Base-by-base conservation (phyloP, 2,113 vertebrate species). In the Strigops habroptila region DNA sequence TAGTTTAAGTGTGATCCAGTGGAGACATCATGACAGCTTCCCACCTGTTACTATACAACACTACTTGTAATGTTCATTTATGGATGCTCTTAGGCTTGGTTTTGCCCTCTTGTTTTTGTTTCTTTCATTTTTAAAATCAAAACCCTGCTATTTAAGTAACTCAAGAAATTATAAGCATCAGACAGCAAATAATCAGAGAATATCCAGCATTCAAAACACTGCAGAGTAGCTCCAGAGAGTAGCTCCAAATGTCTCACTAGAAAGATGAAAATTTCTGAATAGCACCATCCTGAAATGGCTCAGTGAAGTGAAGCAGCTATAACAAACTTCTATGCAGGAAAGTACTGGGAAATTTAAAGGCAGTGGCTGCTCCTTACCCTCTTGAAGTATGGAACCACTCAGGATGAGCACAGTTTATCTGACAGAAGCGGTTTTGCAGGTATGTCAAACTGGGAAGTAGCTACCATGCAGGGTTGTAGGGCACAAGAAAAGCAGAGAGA, bases 401-500 rank as follows among this genome's bases (percentile, higher is more conserved):
- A 71, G 73, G 39, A 53, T 74, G 60, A 91, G 48, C 91, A 60
- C 41, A 80, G 57, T 33, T 91, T 46, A 78, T 46, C 77, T 93
- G 68, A 89, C 69, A 86, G 75, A 73, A 73, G 60, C 3, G 0
- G 51, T 81, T 96, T 60, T 94, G 65, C 89, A 94, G 88, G 85
- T 94, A 77, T 82, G 46, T 78, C 86, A 51, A 67, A 83, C 85
- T 44, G 27, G 84, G 82, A 86, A 81, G 81, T 60, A 84, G 78
- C 83, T 78, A 81, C 62, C 6, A 5, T 52, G 60, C 30, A 35
- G 85, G 62, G 33, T 48, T 75, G 68, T 55, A 94, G 68, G 63
- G 51, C 33, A 94, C 77, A 51, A 84, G 78, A 82, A 88, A 94
- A 93, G 93, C 60, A 80, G 63, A 95, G 73, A 81, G 33, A 87